phyloP scores from a whole-genome alignment of 2,888 invertebrate species.

The Poecilus cupreus region DNA sequence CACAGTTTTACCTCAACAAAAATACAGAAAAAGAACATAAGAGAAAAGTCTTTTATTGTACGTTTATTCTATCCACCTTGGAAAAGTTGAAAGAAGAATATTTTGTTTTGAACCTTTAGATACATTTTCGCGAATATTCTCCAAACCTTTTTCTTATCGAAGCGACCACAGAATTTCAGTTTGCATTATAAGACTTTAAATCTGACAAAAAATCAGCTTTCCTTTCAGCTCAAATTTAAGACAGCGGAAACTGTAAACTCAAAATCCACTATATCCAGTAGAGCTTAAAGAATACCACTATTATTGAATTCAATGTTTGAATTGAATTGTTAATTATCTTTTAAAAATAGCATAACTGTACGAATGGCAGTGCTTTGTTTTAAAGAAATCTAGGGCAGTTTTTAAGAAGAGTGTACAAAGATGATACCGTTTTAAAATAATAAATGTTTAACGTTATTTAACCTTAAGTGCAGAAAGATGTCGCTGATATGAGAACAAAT shows the following conservation, averaged over 20 bases:
- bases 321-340: too few relatives aligned
- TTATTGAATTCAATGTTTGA: too few relatives aligned
- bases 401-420: not conserved
- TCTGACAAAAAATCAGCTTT: conserved; percentile 6
- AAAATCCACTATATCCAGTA: too few relatives aligned
- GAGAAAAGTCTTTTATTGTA: too few relatives aligned
- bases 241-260: not conserved
- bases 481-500: not conserved
- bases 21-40: too few relatives aligned
- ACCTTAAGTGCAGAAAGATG: not conserved
- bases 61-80: not conserved
- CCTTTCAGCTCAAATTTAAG: not conserved
- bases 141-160: conserved; percentile 14
- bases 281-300: too few relatives aligned
- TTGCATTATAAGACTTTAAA: conserved; percentile 18
- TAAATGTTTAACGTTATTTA: not conserved
- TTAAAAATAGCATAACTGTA: too few relatives aligned
- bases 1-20: too few relatives aligned
- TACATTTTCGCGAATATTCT: not conserved
- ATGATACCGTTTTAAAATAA: not conserved
- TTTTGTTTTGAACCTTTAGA: not conserved
- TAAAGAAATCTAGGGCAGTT: too few relatives aligned
- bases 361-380: too few relatives aligned
- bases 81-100: not conserved
- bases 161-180: conserved; percentile 21